Base-by-base conservation (phyloP, 2,113 vertebrate genomes). In the Xyrauchen texanus region DNA sequence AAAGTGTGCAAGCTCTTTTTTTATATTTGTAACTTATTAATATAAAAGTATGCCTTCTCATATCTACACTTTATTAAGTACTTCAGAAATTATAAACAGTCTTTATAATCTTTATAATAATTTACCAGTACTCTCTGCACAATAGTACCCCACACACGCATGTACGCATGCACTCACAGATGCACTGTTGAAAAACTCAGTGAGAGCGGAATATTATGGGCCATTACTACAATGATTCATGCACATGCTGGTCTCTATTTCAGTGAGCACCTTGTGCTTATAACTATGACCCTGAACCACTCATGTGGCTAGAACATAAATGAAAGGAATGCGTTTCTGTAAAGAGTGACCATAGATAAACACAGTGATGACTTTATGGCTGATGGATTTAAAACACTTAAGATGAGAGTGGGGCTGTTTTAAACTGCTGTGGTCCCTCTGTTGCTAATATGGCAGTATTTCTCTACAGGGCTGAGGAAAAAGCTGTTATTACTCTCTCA, bases 331-430 rank as follows among this genome's bases (percentile, higher is more conserved):
- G 71, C 42, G 16, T 68, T 78, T 76, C 57, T 55, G 10, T 9
- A 6, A 34, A 58, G 77, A 57, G 49, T 78, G 58, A 82, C 73
- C 49, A 51, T 66, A 21, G 60, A 68, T 75, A 77, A 80, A 82
- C 44, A 76, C 71, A 34, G 21, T 34, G 61, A n/a, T 47, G 67
- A 82, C 42, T 57, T 61, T 83, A 72, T 53, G 53, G 61, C 15
- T 42, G 45, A 47, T 62, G 44, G 58, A 74, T 44, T 61, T 73
- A 34, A 51, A 42, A 65, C 55, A 42, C 46, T 61, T 42, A 51
- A 11, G 1, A 34, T 3, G 21, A 34, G n/a, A 65, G 7, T 4
- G 12, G 13, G 9, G 21, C 78, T 46, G 69, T 63, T 70, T 66
- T 55, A 53, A 79, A 57, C 5, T 15, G 60, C 67, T 71, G 49